A percentile compares a stretch with the other conserved stretches of the same genome.
Evolutionary conservation across 2,888 invertebrate species (phyloP).

Genomic region (Luperina testacea): DNA sequence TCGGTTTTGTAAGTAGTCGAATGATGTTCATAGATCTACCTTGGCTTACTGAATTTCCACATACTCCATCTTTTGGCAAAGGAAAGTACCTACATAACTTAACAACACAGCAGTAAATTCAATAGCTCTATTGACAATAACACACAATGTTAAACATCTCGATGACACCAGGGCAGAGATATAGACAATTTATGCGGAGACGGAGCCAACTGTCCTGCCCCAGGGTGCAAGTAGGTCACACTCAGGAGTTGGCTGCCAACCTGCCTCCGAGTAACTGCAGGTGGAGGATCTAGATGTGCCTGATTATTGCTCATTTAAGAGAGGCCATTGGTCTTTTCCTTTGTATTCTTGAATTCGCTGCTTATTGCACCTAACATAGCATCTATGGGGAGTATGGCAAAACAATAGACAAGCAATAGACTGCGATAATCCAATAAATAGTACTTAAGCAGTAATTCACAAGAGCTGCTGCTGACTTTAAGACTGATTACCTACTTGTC

Average conservation of each 20-base stretch:
- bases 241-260: conserved; percentile 70
- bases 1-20: not conserved
- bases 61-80: conserved; percentile 12
- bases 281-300: conserved; percentile 36
- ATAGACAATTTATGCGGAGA: conserved; percentile 69
- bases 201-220: conserved; percentile 68
- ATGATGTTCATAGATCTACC: not conserved
- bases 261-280: conserved; percentile 63
- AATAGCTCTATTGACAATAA: conserved; percentile 52
- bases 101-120: conserved; percentile 37
- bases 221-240: conserved; percentile 68
- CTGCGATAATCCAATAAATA: not conserved
- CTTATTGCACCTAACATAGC: not conserved
- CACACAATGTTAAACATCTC: conserved; percentile 58
- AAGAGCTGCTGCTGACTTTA: not conserved
- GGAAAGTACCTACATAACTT: conserved; percentile 1
- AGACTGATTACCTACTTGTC: conserved; percentile 15
- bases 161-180: conserved; percentile 67
- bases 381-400: not conserved
- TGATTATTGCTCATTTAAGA: not conserved
- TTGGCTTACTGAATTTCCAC: not conserved
- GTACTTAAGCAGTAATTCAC: not conserved
- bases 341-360: not conserved
- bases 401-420: no score
- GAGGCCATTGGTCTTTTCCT: not conserved